Percentiles rank a stretch among this genome's conserved stretches.
Evolutionary conservation across 2,113 vertebrate species (phyloP).

Genomic region (Zootoca vivipara): DNA sequence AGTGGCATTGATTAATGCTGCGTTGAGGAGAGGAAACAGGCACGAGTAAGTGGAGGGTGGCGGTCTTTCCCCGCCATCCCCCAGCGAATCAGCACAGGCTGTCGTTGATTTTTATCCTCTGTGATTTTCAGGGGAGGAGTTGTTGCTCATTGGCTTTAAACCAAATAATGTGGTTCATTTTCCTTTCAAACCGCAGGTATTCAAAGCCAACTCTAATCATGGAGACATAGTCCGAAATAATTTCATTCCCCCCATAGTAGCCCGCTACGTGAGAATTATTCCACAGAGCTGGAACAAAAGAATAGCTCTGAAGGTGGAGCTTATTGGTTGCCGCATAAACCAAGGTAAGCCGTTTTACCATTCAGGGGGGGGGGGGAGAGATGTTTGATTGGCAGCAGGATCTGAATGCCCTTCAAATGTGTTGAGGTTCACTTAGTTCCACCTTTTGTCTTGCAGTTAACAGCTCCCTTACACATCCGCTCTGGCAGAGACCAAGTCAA

Average conservation of each 20-base stretch:
- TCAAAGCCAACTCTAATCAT: conserved; percentile 82
- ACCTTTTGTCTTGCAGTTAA: conserved; percentile 64
- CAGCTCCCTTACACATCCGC: conserved; percentile 65
- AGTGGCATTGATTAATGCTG: too few relatives aligned
- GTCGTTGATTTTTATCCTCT: neutral
- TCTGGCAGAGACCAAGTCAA: conserved; percentile 71
- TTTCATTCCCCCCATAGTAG: conserved; percentile 81
- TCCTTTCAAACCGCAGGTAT: conserved; percentile 63
- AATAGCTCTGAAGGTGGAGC: conserved; percentile 80
- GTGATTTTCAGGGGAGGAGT: neutral
- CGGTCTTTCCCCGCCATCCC: neutral
- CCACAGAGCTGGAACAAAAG: conserved; percentile 81
- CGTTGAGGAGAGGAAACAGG: too few relatives aligned
- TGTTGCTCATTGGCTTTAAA: neutral
- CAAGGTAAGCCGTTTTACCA: conserved; percentile 62
- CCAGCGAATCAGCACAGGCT: neutral
- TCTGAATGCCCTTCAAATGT: neutral
- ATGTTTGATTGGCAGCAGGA: neutral
- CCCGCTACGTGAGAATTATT: conserved; percentile 78
- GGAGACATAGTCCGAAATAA: conserved; percentile 77
- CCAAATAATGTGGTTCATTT: neutral
- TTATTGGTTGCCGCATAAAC: conserved; percentile 79
- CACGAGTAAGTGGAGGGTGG: neutral
- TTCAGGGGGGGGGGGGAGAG: neutral
- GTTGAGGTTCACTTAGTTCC: neutral